These are phyloP conservation scores for Rhyacichthys aspro DNA, from an alignment of 2,797 vertebrate species.

Conservation along the genomic window DNA sequence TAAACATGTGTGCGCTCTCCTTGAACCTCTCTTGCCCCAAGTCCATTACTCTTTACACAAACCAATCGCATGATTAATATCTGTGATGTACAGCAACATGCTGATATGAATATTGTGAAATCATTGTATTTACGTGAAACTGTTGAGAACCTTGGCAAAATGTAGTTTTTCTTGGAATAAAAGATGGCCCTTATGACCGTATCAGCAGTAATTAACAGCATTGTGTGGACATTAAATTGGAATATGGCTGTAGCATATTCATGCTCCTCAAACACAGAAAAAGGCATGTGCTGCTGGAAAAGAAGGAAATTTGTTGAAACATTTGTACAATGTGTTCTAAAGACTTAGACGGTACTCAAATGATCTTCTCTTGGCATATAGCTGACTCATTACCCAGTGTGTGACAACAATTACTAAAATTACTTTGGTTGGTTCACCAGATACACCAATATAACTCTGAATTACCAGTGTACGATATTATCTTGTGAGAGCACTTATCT, in stretches of 20 bases:
- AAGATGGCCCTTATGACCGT: slow-evolving; percentile 32
- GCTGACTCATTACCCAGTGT: no score
- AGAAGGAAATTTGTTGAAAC: neutral
- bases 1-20: slow-evolving; percentile 38
- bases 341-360: no score
- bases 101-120: slow-evolving; percentile 61
- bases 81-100: slow-evolving; percentile 53
- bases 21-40: slow-evolving; percentile 12
- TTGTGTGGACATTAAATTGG: slow-evolving; percentile 46
- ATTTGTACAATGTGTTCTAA: neutral
- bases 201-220: slow-evolving; percentile 56
- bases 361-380: no score
- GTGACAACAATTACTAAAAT: no score
- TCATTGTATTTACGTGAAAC: slow-evolving; percentile 41
- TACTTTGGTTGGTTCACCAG: no score
- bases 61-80: slow-evolving; percentile 52
- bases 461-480: no score
- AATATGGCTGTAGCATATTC: slow-evolving; percentile 29
- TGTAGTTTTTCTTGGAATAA: slow-evolving; percentile 61
- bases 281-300: slow-evolving; percentile 28
- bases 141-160: slow-evolving; percentile 61
- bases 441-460: no score
- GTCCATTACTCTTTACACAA: slow-evolving; percentile 5
- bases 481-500: no score
- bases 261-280: slow-evolving; percentile 48